A percentile compares a stretch with the other conserved stretches of the same genome.
These are phyloP conservation scores for Drosophila pallidifrons DNA, from an alignment of 1,140 invertebrate genomes.

Conservation along the genomic window DNA sequence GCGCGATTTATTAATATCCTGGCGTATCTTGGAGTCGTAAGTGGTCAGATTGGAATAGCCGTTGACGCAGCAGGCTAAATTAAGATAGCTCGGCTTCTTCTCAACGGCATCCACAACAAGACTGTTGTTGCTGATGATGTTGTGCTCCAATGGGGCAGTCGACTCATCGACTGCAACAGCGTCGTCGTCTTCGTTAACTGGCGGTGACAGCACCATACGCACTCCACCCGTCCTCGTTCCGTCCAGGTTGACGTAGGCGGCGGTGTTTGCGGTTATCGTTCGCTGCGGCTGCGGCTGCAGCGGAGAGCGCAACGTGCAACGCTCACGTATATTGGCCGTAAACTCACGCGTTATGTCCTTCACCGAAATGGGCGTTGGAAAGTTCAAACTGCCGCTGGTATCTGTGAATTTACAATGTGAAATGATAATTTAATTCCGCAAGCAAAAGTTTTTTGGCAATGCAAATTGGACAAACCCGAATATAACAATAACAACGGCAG, in stretches of 20 bases:
- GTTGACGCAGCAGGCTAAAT: conserved; percentile 94
- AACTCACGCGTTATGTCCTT: conserved; percentile 87
- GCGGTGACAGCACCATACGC: conserved; percentile 72
- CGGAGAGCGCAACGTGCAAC: conserved; percentile 73
- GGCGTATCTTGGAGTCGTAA: conserved; percentile 91
- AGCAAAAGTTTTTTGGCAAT: not conserved
- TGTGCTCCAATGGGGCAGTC: too few species aligned
- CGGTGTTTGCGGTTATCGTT: conserved; percentile 27
- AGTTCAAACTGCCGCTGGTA: conserved; percentile 86
- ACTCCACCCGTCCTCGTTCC: conserved; percentile 49
- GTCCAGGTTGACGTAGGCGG: conserved; percentile 49
- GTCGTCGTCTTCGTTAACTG: conserved; percentile 13
- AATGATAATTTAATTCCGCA: not conserved
- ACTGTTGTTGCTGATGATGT: conserved; percentile 2
- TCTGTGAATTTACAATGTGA: conserved; percentile 54
- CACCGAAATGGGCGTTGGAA: conserved; percentile 87
- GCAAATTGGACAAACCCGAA: conserved; percentile 12
- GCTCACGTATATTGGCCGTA: conserved; percentile 86
- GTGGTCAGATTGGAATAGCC: conserved; percentile 94
- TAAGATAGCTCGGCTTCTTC: conserved; percentile 92
- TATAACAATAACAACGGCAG: conserved; percentile 23
- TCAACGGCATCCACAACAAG: conserved; percentile 32
- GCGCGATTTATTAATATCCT: conserved; percentile 88
- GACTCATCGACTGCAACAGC: conserved; percentile 27
- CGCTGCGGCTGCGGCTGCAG: conserved; percentile 51